Evolutionary conservation across 37 sponge, comb jelly and placozoan genomes (phyloP), one percentile per base, ranked within the genome.

Genomic region (Ianthella basta): DNA sequence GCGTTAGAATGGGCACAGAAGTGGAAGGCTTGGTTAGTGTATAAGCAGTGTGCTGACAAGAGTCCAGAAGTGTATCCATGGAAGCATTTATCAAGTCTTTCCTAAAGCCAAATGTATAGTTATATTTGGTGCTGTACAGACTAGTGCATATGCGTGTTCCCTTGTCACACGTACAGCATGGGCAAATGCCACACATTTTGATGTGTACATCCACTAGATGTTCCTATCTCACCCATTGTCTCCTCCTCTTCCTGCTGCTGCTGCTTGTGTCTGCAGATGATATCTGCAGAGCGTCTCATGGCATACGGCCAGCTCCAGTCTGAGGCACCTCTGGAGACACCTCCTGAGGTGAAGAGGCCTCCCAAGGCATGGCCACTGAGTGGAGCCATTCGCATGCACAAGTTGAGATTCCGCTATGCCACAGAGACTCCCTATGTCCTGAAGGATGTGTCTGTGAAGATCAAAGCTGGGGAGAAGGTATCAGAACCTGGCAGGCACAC

Each of bases 1-100:
- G 87, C 34, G 80, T 94, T 53, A 57, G 95, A 75, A 60, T 83
- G 55, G 89, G 95, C 88, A 91, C 95, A 23, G 95, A 94, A 61
- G 89, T 94, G 59, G 95, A 94, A 64, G 91, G 83, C 65, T 56
- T 80, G 53, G 93, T 93, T 44, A 67, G 90, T n/a, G n/a, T n/a
- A n/a, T n/a, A n/a, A n/a, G n/a, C n/a, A n/a, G n/a, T n/a, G n/a
- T n/a, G 35, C n/a, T n/a, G n/a, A n/a, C n/a, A n/a, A n/a, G n/a
- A n/a, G n/a, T n/a, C n/a, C n/a, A n/a, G n/a, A n/a, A n/a, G n/a
- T n/a, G n/a, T n/a, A n/a, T n/a, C n/a, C n/a, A n/a, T n/a, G n/a
- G n/a, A n/a, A n/a, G n/a, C n/a, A n/a, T n/a, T n/a, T n/a, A n/a
- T n/a, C n/a, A n/a, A n/a, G n/a, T n/a, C n/a, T n/a, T n/a, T n/a